A percentile compares a stretch with the other conserved stretches of the same genome.
Evolutionary conservation across 2,888 invertebrate species (phyloP).

Genomic region (Andrena bucephala): DNA sequence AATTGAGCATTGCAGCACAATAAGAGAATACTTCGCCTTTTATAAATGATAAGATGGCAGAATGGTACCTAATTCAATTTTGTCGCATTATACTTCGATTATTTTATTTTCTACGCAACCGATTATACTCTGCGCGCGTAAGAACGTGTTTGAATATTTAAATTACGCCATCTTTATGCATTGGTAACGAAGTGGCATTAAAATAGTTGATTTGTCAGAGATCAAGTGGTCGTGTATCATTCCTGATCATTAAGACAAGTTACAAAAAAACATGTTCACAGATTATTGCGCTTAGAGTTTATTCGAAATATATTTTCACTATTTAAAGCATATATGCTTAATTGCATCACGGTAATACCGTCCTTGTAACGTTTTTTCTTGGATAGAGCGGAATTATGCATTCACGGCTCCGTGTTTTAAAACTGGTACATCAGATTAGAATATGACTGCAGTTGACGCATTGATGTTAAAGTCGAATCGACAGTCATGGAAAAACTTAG

Average conservation of each 20-base stretch:
- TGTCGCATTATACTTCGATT: no score
- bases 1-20: no score
- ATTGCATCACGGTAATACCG: slow-evolving; percentile 5
- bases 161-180: neutral
- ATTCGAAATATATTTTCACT: neutral
- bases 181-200: neutral
- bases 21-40: no score
- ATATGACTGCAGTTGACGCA: neutral
- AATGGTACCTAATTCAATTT: no score
- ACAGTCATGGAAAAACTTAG: neutral
- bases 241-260: neutral
- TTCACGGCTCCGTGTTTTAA: neutral
- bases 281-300: neutral
- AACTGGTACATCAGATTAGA: slow-evolving; percentile 24
- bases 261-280: neutral
- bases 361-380: slow-evolving; percentile 37
- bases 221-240: neutral
- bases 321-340: neutral
- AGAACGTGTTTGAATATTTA: neutral
- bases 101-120: no score
- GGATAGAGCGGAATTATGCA: neutral
- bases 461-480: neutral
- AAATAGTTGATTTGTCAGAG: neutral
- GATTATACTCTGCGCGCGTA: no score
- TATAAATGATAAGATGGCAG: no score